These are phyloP conservation scores for Globia sparganii DNA, from an alignment of 2,888 invertebrate species.

Conservation along the genomic window DNA sequence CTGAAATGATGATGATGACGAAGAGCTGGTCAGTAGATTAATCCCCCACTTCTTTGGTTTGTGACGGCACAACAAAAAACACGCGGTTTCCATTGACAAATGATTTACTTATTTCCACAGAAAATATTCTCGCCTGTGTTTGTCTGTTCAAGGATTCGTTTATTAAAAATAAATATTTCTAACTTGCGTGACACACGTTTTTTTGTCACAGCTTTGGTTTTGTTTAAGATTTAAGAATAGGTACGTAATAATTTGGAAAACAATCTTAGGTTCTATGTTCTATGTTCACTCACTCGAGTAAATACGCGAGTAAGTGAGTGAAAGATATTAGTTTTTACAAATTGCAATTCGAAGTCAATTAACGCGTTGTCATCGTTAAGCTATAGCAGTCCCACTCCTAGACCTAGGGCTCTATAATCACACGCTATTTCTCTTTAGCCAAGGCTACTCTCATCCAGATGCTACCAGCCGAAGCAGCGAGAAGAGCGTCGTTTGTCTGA, in stretches of 20 bases:
- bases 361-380: not conserved
- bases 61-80: not conserved
- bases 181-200: not conserved
- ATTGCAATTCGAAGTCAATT: too few species aligned
- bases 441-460: not conserved
- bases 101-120: slow-evolving; percentile 21
- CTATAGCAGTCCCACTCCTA: not conserved
- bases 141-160: slow-evolving; percentile 1
- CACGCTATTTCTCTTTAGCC: not conserved
- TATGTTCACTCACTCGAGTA: too few species aligned
- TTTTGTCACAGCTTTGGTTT: not conserved
- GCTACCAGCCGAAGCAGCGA: not conserved
- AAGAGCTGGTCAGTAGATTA: slow-evolving; percentile 16
- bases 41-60: not conserved
- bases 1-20: too few species aligned
- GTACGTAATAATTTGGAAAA: too few species aligned
- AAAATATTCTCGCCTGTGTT: not conserved
- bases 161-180: slow-evolving; percentile 3
- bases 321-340: not conserved
- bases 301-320: too few species aligned
- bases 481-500: not conserved
- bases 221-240: not conserved
- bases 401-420: too few species aligned
- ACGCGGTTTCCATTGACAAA: slow-evolving; percentile 4
- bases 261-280: too few species aligned